These are phyloP conservation scores for Flexamia atlantica DNA, from an alignment of 2,888 invertebrate species.

Conservation along the genomic window DNA sequence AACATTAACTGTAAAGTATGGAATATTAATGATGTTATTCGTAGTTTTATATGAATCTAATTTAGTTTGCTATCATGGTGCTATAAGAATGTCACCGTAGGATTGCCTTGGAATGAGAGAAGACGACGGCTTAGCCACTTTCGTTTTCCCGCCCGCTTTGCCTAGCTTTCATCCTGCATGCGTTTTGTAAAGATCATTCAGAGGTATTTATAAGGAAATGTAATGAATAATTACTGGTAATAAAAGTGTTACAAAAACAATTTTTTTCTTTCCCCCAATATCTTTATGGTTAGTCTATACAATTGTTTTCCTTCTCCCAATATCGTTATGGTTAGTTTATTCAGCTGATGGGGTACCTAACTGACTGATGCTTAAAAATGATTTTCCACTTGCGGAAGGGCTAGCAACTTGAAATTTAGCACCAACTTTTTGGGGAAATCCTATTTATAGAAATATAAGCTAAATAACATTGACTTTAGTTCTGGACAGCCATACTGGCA, in stretches of 20 bases:
- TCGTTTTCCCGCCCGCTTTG: conserved; percentile 46
- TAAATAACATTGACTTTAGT: too few relatives aligned
- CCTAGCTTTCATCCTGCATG: conserved; percentile 60
- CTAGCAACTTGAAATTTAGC: too few relatives aligned
- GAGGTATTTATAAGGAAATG: conserved; percentile 63
- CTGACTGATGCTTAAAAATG: too few relatives aligned
- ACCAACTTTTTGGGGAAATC: too few relatives aligned
- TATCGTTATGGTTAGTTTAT: too few relatives aligned
- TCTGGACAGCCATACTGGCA: too few relatives aligned
- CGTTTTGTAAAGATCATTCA: conserved; percentile 63
- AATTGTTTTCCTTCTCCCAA: too few relatives aligned
- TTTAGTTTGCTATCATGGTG: conserved; percentile 56
- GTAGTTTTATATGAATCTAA: conserved; percentile 49
- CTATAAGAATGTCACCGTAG: conserved; percentile 57
- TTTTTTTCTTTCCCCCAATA: background rate
- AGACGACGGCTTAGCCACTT: conserved; percentile 45
- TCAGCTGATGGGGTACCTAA: too few relatives aligned
- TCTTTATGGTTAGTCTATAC: too few relatives aligned
- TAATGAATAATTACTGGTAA: conserved; percentile 59
- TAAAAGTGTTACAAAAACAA: conserved; percentile 54
- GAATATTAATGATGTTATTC: conserved; percentile 43
- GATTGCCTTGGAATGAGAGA: conserved; percentile 37
- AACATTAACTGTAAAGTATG: conserved; percentile 38
- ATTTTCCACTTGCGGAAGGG: too few relatives aligned
- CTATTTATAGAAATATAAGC: too few relatives aligned